phyloP scores from a whole-genome alignment of 2,113 vertebrate genomes.

The Campylomormyrus numenius region DNA sequence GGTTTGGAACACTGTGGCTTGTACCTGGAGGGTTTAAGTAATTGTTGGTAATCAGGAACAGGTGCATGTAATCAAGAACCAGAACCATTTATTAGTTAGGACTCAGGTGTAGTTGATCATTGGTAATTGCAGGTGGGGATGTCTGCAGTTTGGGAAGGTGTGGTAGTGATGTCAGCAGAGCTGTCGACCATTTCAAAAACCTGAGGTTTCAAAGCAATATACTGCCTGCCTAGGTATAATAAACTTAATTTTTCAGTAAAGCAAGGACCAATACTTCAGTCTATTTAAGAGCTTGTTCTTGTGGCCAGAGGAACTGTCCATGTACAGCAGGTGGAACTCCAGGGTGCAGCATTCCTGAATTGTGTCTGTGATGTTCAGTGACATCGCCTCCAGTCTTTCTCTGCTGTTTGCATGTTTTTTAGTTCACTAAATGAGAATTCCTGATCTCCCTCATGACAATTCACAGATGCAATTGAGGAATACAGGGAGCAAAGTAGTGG shows the following conservation, averaged over 20 bases:
- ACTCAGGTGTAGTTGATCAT: background rate
- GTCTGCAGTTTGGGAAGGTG: background rate
- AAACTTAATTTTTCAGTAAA: background rate
- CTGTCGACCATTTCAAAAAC: background rate
- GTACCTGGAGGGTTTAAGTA: background rate
- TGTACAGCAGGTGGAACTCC: background rate
- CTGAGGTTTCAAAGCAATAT: background rate
- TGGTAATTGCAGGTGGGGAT: background rate
- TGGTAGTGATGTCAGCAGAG: background rate
- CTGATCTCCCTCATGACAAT: background rate
- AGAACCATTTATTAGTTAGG: background rate
- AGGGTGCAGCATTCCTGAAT: background rate
- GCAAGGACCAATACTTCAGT: background rate
- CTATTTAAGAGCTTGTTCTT: background rate
- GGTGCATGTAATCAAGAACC: background rate
- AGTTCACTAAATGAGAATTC: background rate
- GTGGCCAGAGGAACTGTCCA: background rate
- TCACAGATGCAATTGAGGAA: background rate
- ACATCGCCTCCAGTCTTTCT: background rate
- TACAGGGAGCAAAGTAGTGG: background rate
- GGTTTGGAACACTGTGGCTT: background rate
- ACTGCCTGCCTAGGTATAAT: background rate
- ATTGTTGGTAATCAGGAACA: background rate
- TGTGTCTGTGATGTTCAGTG: background rate
- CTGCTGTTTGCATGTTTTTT: background rate